Percentiles rank a stretch among this genome's conserved stretches.
Evolutionary conservation across 2,888 invertebrate genomes (phyloP).

Genomic region (Drosophila fungiperda): DNA sequence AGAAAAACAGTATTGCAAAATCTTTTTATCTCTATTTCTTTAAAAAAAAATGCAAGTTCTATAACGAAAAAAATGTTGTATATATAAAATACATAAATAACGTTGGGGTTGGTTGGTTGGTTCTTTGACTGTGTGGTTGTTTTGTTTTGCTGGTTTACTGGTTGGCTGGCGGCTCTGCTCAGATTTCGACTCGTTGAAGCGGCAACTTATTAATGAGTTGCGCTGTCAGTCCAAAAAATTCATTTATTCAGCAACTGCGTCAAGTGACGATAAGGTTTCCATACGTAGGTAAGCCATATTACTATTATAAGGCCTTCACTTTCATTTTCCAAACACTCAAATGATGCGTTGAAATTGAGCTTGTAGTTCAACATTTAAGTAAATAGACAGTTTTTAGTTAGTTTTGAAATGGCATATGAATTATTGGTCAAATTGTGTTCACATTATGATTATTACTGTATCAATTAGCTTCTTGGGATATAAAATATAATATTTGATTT

Average conservation of each 20-base stretch:
- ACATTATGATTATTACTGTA: not conserved
- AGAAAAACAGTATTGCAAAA: not conserved
- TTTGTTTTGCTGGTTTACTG: not conserved
- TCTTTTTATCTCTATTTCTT: no score
- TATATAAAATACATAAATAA: no score
- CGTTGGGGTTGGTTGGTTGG: slow-evolving; percentile 6
- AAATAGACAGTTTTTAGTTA: not conserved
- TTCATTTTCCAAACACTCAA: not conserved
- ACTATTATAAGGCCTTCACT: not conserved
- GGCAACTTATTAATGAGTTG: slow-evolving; percentile 39
- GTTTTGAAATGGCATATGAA: not conserved
- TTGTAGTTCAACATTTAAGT: not conserved
- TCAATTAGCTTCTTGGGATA: not conserved
- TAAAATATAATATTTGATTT: not conserved
- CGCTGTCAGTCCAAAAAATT: slow-evolving; percentile 32
- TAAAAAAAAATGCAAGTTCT: no score
- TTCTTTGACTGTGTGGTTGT: not conserved
- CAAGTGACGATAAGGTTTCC: slow-evolving; percentile 5
- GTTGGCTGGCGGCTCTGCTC: slow-evolving; percentile 1
- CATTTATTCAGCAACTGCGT: slow-evolving; percentile 16
- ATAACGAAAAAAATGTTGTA: no score
- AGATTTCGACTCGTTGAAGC: slow-evolving; percentile 48
- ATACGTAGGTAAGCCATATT: slow-evolving; percentile 1
- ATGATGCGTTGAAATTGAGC: not conserved
- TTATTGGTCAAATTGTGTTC: not conserved